Evolutionary conservation across 2,888 invertebrate genomes (phyloP).

Genomic region (Drosophila paracracens): DNA sequence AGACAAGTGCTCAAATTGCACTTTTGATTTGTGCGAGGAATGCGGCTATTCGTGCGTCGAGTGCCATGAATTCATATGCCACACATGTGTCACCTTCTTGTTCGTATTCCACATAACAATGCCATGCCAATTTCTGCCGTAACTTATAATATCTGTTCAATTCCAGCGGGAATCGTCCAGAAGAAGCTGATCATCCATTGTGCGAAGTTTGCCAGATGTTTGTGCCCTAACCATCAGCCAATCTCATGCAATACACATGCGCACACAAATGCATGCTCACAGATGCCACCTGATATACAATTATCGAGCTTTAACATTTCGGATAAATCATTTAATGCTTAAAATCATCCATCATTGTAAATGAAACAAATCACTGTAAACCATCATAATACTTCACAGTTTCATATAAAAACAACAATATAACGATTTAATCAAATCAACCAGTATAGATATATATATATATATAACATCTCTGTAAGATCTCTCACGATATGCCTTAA

Average conservation of each 20-base stretch:
- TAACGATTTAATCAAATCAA: background rate
- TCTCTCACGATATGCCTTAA: constrained; percentile 5
- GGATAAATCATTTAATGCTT: background rate
- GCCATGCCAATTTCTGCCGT: background rate
- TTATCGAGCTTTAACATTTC: background rate
- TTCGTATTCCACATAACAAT: constrained; percentile 50
- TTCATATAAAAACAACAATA: background rate
- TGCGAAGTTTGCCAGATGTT: constrained; percentile 77
- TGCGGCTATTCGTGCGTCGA: constrained; percentile 80
- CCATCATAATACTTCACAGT: background rate
- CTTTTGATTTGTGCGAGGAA: constrained; percentile 74
- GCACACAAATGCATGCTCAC: background rate
- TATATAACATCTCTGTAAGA: background rate
- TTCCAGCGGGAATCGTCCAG: constrained; percentile 65
- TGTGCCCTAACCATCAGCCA: constrained; percentile 14
- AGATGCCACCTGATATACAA: constrained; percentile 1
- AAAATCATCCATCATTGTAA: background rate
- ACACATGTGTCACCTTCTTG: constrained; percentile 76
- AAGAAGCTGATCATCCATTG: constrained; percentile 65
- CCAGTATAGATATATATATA: background rate
- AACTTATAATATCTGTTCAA: background rate
- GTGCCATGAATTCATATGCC: constrained; percentile 73
- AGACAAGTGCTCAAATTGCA: constrained; percentile 68
- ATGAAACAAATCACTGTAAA: background rate
- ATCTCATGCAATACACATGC: background rate